phyloP scores from a whole-genome alignment of 1,140 invertebrate species.

The Dinoponera quadriceps region DNA sequence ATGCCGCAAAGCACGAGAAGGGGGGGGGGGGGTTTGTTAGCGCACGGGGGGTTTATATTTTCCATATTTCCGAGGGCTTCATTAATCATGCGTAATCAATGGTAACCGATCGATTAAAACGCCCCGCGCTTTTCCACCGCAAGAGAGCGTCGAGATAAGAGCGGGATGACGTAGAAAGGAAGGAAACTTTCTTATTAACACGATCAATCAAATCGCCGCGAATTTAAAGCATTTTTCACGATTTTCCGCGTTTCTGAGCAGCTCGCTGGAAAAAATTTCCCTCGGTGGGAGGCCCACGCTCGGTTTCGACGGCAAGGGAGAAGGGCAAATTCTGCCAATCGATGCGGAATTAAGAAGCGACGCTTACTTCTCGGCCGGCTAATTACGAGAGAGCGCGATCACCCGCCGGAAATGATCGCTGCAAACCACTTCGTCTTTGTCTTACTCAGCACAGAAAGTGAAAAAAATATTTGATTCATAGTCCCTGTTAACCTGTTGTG shows the following conservation, averaged over 20 bases:
- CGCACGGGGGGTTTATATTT: constrained; percentile 57
- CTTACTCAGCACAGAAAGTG: constrained; percentile 3
- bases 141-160: constrained; percentile 47
- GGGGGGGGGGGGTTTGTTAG: constrained; percentile 55
- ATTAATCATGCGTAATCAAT: constrained; percentile 74
- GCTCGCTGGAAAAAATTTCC: constrained; percentile 53
- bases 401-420: constrained; percentile 68
- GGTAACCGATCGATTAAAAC: constrained; percentile 63
- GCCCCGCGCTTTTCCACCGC: constrained; percentile 36
- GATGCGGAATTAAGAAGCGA: constrained; percentile 77
- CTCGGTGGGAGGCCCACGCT: constrained; percentile 18
- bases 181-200: constrained; percentile 80
- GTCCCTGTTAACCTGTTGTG: background rate
- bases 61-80: constrained; percentile 54
- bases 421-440: constrained; percentile 36
- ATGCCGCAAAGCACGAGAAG: constrained; percentile 39
- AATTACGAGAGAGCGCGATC: constrained; percentile 74
- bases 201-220: constrained; percentile 79
- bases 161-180: constrained; percentile 60
- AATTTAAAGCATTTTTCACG: constrained; percentile 78
- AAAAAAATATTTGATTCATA: constrained; percentile 33
- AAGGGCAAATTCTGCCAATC: constrained; percentile 71
- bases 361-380: constrained; percentile 66
- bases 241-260: constrained; percentile 76
- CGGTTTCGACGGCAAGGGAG: constrained; percentile 11